Evolutionary conservation across 2,888 invertebrate genomes (phyloP).

Genomic region (Nymphalis polychloros): DNA sequence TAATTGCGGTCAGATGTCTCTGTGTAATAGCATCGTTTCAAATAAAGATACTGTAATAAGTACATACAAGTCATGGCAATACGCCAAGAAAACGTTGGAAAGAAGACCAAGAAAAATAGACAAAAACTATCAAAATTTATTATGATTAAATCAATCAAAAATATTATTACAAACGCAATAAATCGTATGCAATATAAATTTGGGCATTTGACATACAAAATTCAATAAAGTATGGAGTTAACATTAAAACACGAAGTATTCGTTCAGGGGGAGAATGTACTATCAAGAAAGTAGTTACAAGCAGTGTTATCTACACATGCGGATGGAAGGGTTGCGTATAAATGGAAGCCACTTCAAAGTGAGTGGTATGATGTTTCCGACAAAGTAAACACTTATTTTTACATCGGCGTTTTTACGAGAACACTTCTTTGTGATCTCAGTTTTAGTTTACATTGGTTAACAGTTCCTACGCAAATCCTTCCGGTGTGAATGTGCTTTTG

Average conservation of each 20-base stretch:
- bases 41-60: too few relatives aligned
- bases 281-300: slow-evolving; percentile 35
- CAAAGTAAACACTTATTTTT: slow-evolving; percentile 74
- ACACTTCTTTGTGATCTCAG: slow-evolving; percentile 60
- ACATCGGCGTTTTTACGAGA: slow-evolving; percentile 65
- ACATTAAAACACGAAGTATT: slow-evolving; percentile 10
- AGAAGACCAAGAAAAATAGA: too few relatives aligned
- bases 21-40: too few relatives aligned
- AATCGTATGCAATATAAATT: too few relatives aligned
- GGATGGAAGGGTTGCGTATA: slow-evolving; percentile 69
- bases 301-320: slow-evolving; percentile 49
- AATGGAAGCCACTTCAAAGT: slow-evolving; percentile 77
- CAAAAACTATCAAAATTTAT: too few relatives aligned
- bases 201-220: too few relatives aligned
- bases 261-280: slow-evolving; percentile 18
- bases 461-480: slow-evolving; percentile 42
- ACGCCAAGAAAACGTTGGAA: too few relatives aligned
- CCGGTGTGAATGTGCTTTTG: slow-evolving; percentile 40
- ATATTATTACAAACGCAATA: too few relatives aligned
- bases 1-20: too few relatives aligned
- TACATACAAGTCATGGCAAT: too few relatives aligned
- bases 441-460: slow-evolving; percentile 45
- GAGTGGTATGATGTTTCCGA: slow-evolving; percentile 57
- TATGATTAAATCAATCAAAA: too few relatives aligned
- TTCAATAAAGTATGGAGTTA: too few relatives aligned